Percentiles rank a stretch among this genome's conserved stretches.
phyloP scores from a whole-genome alignment of 2,797 vertebrate genomes.

The Rhinella marina region DNA sequence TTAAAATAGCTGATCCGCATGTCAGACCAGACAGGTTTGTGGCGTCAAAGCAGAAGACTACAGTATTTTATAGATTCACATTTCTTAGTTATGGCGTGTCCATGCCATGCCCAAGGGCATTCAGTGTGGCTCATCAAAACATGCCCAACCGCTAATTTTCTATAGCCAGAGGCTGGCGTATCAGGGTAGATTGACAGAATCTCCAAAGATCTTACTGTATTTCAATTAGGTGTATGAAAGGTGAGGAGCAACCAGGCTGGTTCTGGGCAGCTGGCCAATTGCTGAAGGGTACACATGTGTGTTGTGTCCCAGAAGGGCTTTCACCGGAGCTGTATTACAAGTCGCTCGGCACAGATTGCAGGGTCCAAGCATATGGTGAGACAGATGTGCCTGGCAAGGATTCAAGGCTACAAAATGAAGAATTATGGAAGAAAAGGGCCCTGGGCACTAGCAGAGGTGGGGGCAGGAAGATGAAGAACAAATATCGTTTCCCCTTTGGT shows the following conservation, averaged over 20 bases:
- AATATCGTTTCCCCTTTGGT: constrained; percentile 83
- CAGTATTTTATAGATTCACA: not conserved
- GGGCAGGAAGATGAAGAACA: constrained; percentile 78
- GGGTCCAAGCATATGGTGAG: constrained; percentile 96
- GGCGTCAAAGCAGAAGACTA: constrained; percentile 3
- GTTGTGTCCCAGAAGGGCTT: constrained; percentile 82
- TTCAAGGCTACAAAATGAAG: constrained; percentile 92
- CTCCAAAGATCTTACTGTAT: constrained; percentile 63
- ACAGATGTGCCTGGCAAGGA: constrained; percentile 97
- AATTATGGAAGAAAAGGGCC: constrained; percentile 98
- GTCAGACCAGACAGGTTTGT: not conserved
- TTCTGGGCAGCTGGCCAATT: constrained; percentile 81
- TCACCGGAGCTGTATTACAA: constrained; percentile 88
- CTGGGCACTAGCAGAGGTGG: constrained; percentile 89
- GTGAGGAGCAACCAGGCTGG: constrained; percentile 73
- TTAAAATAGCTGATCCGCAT: not conserved
- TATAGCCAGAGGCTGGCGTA: constrained; percentile 14
- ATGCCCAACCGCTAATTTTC: not conserved
- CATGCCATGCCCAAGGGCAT: constrained; percentile 3
- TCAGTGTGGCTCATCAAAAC: not conserved
- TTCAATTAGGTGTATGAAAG: constrained; percentile 76
- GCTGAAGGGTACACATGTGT: constrained; percentile 83
- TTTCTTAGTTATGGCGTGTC: not conserved
- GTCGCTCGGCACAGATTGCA: constrained; percentile 90
- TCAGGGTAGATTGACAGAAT: constrained; percentile 15